Base-by-base conservation (phyloP, 1,140 invertebrate genomes). In the Bemisia tabaci region DNA sequence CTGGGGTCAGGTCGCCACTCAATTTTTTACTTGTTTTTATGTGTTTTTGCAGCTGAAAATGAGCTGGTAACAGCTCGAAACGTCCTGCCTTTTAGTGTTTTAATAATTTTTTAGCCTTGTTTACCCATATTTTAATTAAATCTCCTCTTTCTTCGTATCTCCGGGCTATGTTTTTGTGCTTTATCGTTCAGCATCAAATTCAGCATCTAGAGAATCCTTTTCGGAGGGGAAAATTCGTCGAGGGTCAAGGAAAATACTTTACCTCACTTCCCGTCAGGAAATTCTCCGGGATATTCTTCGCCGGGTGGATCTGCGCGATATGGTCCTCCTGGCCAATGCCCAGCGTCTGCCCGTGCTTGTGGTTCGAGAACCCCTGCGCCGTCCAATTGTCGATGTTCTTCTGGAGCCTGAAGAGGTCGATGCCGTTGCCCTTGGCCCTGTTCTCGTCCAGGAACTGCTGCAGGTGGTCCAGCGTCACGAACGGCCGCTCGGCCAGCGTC, bases 341-440 rank as follows among this genome's bases (percentile, higher is more conserved):
- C 61, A 64, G 48, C 63, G 68, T 48, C 81, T 17, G 79, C 79
- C 68, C 81, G 80, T 63, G 77, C 76, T 78, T 76, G 9, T 80
- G 73, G 59, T 81, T 82, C 11, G 83, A 83, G 39, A 33, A 87
- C 75, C 87, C 86, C 79, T 90, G 86, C 70, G 88, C 86, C 1
- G 88, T 91, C 89, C 89, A 91, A 39, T 87, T 86, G 72, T 91
- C 89, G 58, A 91, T 91, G 70, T 89, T 90, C 71, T 89, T 87
- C 73, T 91, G 88, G 62, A 91, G 74, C 72, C 84, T 84, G 25
- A 84, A 81, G 22, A 88, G 81, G 72, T 90, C 87, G 70, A 88
- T 86, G 0, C 82, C 82, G 12, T 76, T 74, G 66, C 21, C 22
- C 61, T 70, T 68, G 26, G 2, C 21, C 17, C 26, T 33, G n/a